Evolutionary conservation across 2,797 vertebrate genomes (phyloP).

Genomic region (Sylvilagus floridanus): DNA sequence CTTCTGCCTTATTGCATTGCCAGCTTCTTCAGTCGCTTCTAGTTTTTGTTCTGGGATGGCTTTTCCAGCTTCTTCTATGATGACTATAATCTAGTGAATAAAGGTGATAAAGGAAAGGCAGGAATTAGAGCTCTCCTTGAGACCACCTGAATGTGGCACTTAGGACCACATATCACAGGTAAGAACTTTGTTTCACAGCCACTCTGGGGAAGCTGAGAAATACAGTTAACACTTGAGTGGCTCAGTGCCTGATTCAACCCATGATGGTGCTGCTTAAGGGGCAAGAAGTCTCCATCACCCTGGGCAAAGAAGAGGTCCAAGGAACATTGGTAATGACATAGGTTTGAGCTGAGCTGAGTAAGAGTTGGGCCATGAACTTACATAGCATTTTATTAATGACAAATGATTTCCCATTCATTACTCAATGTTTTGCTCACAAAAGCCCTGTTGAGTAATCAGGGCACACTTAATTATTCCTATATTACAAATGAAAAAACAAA

Average conservation of each 20-base stretch:
- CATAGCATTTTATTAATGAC: neutral
- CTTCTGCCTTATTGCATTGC: neutral
- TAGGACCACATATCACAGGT: neutral
- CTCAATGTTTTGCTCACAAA: neutral
- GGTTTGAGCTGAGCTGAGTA: neutral
- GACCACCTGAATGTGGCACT: neutral
- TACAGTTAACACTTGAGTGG: neutral
- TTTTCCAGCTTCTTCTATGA: neutral
- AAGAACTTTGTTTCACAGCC: neutral
- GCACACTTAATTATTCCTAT: neutral
- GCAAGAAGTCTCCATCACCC: neutral
- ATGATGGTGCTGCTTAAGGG: neutral
- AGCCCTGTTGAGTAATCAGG: neutral
- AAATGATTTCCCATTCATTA: neutral
- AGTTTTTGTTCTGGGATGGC: neutral
- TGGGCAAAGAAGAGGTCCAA: neutral
- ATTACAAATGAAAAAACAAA: slow-evolving; percentile 27
- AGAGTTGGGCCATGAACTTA: slow-evolving; percentile 16
- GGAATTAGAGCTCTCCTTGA: neutral
- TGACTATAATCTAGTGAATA: neutral
- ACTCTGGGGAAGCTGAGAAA: neutral
- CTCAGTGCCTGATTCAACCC: neutral
- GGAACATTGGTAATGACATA: neutral
- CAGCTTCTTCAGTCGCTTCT: neutral
- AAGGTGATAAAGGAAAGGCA: neutral